Conservation (phyloP, 1,140 invertebrate species). For the Ceratosolen solmsi region DNA sequence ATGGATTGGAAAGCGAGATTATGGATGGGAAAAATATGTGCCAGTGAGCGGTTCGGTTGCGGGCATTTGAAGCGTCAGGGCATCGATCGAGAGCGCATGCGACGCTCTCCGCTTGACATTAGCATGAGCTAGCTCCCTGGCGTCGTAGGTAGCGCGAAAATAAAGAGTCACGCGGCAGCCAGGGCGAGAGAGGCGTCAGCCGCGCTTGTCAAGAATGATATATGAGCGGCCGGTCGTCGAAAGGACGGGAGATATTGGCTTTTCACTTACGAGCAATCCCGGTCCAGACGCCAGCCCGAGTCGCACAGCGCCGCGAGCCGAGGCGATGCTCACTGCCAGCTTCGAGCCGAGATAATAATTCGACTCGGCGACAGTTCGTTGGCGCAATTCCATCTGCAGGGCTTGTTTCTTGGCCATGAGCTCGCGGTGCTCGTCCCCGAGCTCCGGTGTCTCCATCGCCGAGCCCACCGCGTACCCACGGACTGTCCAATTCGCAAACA, state of each 20-base stretch:
- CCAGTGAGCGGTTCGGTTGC: too few species aligned
- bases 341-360: constrained; percentile 65
- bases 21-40: too few species aligned
- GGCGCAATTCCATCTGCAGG: constrained; percentile 83
- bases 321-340: constrained; percentile 64
- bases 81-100: too few species aligned
- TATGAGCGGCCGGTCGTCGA: neutral
- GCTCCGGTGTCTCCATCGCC: constrained; percentile 61
- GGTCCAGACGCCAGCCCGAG: constrained; percentile 68
- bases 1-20: too few species aligned
- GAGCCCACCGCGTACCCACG: constrained; percentile 79
- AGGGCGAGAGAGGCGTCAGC: too few species aligned
- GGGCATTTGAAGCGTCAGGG: too few species aligned
- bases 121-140: too few species aligned
- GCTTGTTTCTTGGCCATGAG: constrained; percentile 87
- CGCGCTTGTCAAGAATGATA: too few species aligned
- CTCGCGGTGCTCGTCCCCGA: constrained; percentile 82
- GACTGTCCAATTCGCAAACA: constrained; percentile 74
- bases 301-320: constrained; percentile 62
- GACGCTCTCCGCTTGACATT: too few species aligned
- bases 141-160: too few species aligned
- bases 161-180: too few species aligned
- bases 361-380: constrained; percentile 65
- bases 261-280: constrained; percentile 60
- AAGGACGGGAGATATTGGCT: neutral